phyloP scores from a whole-genome alignment of 2,888 invertebrate genomes.

The Agrotis puta region DNA sequence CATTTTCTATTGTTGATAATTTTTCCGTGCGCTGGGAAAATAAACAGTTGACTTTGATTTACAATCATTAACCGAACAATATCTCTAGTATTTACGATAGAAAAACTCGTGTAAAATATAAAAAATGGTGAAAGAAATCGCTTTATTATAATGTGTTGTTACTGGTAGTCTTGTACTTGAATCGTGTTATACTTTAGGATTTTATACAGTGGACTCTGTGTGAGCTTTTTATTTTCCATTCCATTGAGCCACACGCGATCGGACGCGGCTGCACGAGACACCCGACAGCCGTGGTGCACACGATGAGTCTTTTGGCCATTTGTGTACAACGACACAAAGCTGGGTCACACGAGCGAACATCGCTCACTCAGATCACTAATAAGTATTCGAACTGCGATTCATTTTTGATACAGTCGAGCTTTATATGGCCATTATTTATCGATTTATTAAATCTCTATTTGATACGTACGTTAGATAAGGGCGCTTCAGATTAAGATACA shows the following conservation, averaged over 20 bases:
- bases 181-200: conserved; percentile 17
- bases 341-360: conserved; percentile 22
- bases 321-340: conserved; percentile 37
- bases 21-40: conserved; percentile 45
- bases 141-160: conserved; percentile 9
- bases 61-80: conserved; percentile 34
- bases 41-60: conserved; percentile 43
- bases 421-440: conserved; percentile 33
- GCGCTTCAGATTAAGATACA: conserved; percentile 14
- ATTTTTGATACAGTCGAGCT: conserved; percentile 44
- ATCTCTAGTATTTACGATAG: conserved; percentile 9
- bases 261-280: conserved; percentile 46
- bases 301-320: conserved; percentile 46
- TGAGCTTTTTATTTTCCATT: conserved; percentile 58
- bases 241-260: conserved; percentile 53
- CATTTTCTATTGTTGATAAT: conserved; percentile 43
- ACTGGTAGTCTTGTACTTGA: conserved; percentile 13
- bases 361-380: conserved; percentile 21
- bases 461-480: conserved; percentile 32
- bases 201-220: conserved; percentile 36
- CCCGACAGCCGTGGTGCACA: conserved; percentile 31
- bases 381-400: conserved; percentile 28
- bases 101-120: conserved; percentile 31
- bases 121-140: conserved; percentile 29
- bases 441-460: conserved; percentile 32